Percentiles rank a stretch among this genome's conserved stretches.
phyloP scores from a whole-genome alignment of 2,113 vertebrate genomes.

The Gorsachius goisagi region DNA sequence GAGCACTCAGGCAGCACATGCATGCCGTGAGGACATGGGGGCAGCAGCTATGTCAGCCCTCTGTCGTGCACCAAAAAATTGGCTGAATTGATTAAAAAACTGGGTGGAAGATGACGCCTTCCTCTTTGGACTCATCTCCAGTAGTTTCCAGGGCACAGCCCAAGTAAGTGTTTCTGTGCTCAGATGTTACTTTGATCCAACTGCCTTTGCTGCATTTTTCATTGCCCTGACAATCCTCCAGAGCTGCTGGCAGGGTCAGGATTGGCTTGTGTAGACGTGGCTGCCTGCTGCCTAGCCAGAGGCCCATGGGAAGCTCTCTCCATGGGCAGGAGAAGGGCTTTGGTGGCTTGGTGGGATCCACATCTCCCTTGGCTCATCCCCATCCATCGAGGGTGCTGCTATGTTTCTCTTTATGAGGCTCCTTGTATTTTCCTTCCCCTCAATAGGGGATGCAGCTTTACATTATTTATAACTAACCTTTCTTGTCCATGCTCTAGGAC shows the following conservation, averaged over 20 bases:
- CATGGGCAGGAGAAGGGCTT: not conserved
- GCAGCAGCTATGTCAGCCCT: not conserved
- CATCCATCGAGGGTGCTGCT: not conserved
- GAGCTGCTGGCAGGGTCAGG: not conserved
- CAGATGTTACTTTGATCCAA: not conserved
- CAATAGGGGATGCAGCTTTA: not conserved
- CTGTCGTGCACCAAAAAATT: not conserved
- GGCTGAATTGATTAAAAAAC: not conserved
- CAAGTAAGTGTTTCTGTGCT: not conserved
- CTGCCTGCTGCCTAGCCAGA: not conserved
- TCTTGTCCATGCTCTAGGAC: not conserved
- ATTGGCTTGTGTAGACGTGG: not conserved
- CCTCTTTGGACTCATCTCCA: not conserved
- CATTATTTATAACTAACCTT: slow-evolving; percentile 46
- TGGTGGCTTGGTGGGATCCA: not conserved
- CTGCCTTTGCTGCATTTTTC: not conserved
- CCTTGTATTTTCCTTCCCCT: not conserved
- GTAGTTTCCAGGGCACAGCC: not conserved
- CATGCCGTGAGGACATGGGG: too few relatives aligned
- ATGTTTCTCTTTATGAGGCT: not conserved
- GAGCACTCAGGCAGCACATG: not conserved
- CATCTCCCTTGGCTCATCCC: not conserved
- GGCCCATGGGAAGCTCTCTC: not conserved
- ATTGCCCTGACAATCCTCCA: accelerated
- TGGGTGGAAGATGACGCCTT: not conserved